These are phyloP conservation scores for Acrocephalus scirpaceus DNA, from an alignment of 2,797 vertebrate species.

Conservation along the genomic window DNA sequence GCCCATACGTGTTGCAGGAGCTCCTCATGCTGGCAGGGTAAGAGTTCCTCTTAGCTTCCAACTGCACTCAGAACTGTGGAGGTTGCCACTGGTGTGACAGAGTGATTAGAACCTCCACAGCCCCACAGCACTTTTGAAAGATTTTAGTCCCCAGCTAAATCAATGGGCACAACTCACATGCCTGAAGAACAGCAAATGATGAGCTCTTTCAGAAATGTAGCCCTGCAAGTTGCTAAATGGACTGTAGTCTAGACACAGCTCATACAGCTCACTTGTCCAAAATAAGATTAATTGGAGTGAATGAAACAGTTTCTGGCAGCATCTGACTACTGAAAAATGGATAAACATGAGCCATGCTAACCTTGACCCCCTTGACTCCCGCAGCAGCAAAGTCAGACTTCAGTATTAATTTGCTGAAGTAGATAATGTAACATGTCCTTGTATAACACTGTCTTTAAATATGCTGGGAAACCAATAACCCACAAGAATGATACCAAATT, in stretches of 20 bases:
- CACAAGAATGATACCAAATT: background rate
- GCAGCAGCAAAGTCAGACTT: background rate
- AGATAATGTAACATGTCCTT: background rate
- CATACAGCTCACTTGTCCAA: background rate
- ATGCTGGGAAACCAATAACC: background rate
- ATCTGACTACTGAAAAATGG: background rate
- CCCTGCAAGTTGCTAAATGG: background rate
- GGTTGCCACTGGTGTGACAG: background rate
- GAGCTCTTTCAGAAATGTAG: background rate
- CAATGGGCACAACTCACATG: accelerated
- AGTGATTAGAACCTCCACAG: background rate
- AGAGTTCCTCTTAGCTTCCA: background rate
- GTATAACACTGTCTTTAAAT: background rate
- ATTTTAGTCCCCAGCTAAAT: background rate
- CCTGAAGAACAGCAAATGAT: background rate
- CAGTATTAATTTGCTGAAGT: background rate
- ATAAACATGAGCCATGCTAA: background rate
- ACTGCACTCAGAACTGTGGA: background rate
- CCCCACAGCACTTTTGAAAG: background rate
- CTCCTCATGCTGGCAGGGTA: background rate
- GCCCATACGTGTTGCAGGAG: background rate
- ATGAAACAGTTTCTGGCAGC: background rate
- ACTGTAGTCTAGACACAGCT: background rate
- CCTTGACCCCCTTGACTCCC: background rate
- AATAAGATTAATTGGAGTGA: background rate